Conservation (phyloP, 1,140 invertebrate genomes). For the Panonychus citri region DNA sequence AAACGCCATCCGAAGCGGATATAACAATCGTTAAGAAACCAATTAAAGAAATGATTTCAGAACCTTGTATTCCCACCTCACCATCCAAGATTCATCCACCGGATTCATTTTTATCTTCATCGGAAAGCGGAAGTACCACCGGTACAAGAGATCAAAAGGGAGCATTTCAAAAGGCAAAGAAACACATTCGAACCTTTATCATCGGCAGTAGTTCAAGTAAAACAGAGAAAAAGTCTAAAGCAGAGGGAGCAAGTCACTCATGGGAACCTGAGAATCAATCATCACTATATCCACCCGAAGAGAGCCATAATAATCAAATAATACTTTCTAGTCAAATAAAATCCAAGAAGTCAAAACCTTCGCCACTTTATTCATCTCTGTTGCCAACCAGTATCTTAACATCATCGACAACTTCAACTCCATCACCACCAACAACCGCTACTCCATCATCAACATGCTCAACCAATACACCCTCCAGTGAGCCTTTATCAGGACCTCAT, state of each 20-base stretch:
- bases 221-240: neutral
- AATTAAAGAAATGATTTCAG: neutral
- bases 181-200: conserved; percentile 22
- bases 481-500: neutral
- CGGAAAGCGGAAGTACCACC: no score
- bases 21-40: neutral
- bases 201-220: neutral
- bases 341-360: neutral
- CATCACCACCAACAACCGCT: conserved; percentile 4
- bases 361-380: neutral
- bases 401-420: no score
- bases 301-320: neutral
- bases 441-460: conserved; percentile 12
- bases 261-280: no score
- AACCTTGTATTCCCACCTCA: neutral
- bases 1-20: neutral
- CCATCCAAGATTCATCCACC: neutral
- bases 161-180: conserved; percentile 20
- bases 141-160: conserved; percentile 4
- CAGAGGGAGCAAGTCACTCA: neutral
- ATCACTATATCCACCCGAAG: neutral
- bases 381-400: neutral
- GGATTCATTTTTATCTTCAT: neutral
- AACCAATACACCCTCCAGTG: conserved; percentile 2
- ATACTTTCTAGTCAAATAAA: conserved; percentile 2